Percentiles rank a stretch among this genome's conserved stretches.
Evolutionary conservation across 2,113 vertebrate species (phyloP).

Genomic region (Proteles cristata): DNA sequence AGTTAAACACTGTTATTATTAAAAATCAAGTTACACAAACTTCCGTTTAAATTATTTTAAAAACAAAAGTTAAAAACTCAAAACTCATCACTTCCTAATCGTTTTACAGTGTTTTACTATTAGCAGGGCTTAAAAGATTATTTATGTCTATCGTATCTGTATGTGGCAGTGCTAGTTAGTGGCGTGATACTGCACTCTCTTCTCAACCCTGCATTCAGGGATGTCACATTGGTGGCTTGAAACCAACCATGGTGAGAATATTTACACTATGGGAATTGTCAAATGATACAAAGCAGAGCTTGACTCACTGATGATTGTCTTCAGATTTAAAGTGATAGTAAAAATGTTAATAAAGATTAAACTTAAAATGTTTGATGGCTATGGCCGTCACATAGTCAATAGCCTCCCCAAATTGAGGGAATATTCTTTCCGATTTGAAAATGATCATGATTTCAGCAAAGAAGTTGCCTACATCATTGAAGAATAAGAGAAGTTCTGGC

Average conservation of each 20-base stretch:
- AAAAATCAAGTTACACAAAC: neutral
- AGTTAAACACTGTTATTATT: neutral
- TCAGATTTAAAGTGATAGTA: neutral
- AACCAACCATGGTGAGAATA: neutral
- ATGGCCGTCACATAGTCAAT: neutral
- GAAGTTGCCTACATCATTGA: neutral
- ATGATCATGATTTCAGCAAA: neutral
- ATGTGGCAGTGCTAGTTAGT: neutral
- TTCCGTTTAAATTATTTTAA: neutral
- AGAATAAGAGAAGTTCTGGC: neutral
- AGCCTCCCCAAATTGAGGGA: neutral
- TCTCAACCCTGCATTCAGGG: neutral
- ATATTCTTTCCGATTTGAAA: slow-evolving; percentile 6
- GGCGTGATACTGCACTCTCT: neutral
- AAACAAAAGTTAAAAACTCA: neutral
- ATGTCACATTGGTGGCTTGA: neutral
- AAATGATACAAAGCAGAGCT: neutral
- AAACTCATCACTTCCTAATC: neutral
- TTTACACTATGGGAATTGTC: neutral
- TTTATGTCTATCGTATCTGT: neutral
- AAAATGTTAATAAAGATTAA: neutral
- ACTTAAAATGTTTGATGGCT: neutral
- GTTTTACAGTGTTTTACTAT: neutral
- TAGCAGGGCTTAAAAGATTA: neutral
- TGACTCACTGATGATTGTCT: neutral